Evolutionary conservation across 2,888 invertebrate genomes (phyloP), one percentile per base, ranked within the genome.

Genomic region (Amiota mariae): DNA sequence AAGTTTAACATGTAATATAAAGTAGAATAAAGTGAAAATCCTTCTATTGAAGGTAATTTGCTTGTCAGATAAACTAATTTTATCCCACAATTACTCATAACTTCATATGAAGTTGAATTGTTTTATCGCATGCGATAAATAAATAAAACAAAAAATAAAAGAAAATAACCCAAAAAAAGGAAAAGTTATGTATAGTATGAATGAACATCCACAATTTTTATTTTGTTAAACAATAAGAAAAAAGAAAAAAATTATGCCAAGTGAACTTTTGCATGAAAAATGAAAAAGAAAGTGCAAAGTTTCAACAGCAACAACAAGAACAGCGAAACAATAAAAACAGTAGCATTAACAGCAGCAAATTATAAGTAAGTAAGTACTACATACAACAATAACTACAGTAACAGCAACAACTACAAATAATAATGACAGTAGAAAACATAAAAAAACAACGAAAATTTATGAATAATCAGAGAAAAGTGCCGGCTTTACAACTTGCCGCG

Each of bases 191-290:
- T 47, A 46, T 66, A n/a, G n/a, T n/a, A 46, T 64, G 15, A 13
- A 46, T 66, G 46, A 36, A 36, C 36, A 36, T 2, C 48, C 20
- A 66, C 24, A 24, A 24, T 15, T 66, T 48, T 54, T 54, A 9
- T 13, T 54, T 54, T 54, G 54, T 54, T 54, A 54, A 54, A 13
- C 54, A 15, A 54, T 15, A 54, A 54, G n/a, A 54, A 36, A 36
- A 36, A 24, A n/a, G n/a, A n/a, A 24, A 36, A 36, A 36, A 36
- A 36, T 36, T 36, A 15, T 66, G 67, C 49, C 67, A 54, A 68
- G 63, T 71, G 63, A 71, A 71, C 71, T 63, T 47, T 71, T 61
- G 71, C 63, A 15, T 71, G 63, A 13, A 71, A 63, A 71, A 71
- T 36, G 61, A 71, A 63, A 71, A 61, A 71, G 71, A 71, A 61